These are phyloP conservation scores for Drosophila maculinotata DNA, from an alignment of 2,888 invertebrate species.

Conservation along the genomic window DNA sequence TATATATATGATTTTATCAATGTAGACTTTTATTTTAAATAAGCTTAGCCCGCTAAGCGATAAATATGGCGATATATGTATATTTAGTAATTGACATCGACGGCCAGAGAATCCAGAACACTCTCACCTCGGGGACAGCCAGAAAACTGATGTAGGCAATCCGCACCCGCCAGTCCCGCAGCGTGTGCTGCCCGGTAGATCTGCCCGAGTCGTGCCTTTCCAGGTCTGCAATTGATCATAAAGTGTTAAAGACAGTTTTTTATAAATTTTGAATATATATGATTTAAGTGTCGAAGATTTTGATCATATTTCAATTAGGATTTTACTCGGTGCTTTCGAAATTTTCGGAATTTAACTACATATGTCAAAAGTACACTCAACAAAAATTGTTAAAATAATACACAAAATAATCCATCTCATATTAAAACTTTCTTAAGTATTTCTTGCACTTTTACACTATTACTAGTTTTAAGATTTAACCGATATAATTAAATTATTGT, in stretches of 20 bases:
- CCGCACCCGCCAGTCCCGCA: constrained; percentile 75
- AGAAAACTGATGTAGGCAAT: constrained; percentile 87
- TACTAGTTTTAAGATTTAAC: too few relatives aligned
- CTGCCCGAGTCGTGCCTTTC: constrained; percentile 84
- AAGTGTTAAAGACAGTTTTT: not conserved
- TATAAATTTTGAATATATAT: not conserved
- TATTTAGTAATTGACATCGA: constrained; percentile 53
- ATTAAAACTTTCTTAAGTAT: too few relatives aligned
- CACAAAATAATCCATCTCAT: too few relatives aligned
- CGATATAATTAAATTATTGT: too few relatives aligned
- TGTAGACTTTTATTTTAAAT: not conserved
- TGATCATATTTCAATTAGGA: not conserved
- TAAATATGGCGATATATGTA: constrained; percentile 78
- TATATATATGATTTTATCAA: too few relatives aligned
- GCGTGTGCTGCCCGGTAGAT: constrained; percentile 87
- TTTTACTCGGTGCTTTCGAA: too few relatives aligned
- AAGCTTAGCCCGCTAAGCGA: constrained; percentile 42
- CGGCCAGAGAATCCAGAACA: constrained; percentile 83
- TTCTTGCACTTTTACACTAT: too few relatives aligned
- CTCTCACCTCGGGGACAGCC: constrained; percentile 88
- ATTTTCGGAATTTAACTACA: too few relatives aligned
- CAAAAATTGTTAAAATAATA: too few relatives aligned
- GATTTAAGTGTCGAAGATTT: too few relatives aligned
- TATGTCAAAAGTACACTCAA: too few relatives aligned
- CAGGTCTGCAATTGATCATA: constrained; percentile 57